These are phyloP conservation scores for Eupithecia pulchellata DNA, from an alignment of 2,888 invertebrate species.

Conservation along the genomic window DNA sequence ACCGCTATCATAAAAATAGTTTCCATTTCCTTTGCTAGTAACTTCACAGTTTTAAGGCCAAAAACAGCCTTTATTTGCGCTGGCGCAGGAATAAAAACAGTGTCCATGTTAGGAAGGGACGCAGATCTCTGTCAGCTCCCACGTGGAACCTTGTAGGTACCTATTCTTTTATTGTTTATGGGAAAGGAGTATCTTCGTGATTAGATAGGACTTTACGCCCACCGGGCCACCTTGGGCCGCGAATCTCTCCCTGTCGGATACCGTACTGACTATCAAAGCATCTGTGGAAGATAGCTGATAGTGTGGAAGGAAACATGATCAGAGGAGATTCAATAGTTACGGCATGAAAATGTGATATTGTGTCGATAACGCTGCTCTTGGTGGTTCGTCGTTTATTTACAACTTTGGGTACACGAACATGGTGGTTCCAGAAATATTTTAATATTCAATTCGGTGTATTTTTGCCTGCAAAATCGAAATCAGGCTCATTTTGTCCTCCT, in stretches of 20 bases:
- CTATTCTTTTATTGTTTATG: constrained; percentile 65
- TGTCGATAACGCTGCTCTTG: constrained; percentile 33
- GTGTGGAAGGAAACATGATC: constrained; percentile 44
- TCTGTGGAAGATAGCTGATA: constrained; percentile 42
- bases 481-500: no score
- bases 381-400: constrained; percentile 30
- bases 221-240: constrained; percentile 58
- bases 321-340: constrained; percentile 42
- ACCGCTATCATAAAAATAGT: no score
- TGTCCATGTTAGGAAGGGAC: constrained; percentile 39
- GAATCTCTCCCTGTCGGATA: constrained; percentile 32
- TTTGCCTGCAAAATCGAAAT: no score
- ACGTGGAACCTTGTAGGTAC: constrained; percentile 40
- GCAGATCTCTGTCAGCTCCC: constrained; percentile 44
- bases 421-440: constrained; percentile 77
- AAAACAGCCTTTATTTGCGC: constrained; percentile 17
- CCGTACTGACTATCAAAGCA: constrained; percentile 19
- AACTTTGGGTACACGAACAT: constrained; percentile 10
- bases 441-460: not conserved
- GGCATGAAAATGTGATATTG: constrained; percentile 35
- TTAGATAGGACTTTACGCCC: constrained; percentile 65
- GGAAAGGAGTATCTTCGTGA: constrained; percentile 62
- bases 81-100: constrained; percentile 28
- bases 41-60: constrained; percentile 3
- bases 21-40: not conserved